Percentiles rank a stretch among this genome's conserved stretches.
Conservation (phyloP, 2,113 vertebrate genomes). For the Gavialis gangeticus region DNA sequence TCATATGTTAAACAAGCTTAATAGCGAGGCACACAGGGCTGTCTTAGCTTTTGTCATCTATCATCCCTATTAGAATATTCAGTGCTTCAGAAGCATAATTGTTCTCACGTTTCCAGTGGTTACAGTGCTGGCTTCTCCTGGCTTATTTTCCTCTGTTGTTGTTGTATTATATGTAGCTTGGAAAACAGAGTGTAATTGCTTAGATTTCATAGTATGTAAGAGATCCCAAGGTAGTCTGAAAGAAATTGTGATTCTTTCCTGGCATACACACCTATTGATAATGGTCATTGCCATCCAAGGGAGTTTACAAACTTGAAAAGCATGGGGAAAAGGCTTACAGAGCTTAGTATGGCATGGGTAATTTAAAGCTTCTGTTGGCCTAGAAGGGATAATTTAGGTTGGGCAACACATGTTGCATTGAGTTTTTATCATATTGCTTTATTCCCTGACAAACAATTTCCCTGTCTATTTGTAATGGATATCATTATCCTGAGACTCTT, state of each 20-base stretch:
- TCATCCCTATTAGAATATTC: neutral
- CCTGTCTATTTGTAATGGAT: neutral
- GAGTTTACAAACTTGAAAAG: neutral
- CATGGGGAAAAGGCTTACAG: neutral
- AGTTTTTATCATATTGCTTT: slow-evolving; percentile 14
- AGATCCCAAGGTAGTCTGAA: neutral
- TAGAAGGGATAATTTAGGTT: neutral
- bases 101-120: slow-evolving; percentile 27
- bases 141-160: neutral
- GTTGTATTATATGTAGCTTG: neutral
- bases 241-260: neutral
- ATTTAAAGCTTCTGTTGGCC: neutral
- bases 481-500: slow-evolving; percentile 21
- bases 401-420: neutral
- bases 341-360: neutral
- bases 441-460: neutral
- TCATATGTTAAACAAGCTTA: neutral
- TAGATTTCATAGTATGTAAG: slow-evolving; percentile 14
- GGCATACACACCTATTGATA: neutral
- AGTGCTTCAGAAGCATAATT: slow-evolving; percentile 15
- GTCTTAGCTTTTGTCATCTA: slow-evolving; percentile 25
- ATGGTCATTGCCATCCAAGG: neutral
- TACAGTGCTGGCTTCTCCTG: neutral
- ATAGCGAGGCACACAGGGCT: neutral
- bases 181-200: neutral